Conservation (phyloP, 2,888 invertebrate genomes). For the Spisula subtruncata region DNA sequence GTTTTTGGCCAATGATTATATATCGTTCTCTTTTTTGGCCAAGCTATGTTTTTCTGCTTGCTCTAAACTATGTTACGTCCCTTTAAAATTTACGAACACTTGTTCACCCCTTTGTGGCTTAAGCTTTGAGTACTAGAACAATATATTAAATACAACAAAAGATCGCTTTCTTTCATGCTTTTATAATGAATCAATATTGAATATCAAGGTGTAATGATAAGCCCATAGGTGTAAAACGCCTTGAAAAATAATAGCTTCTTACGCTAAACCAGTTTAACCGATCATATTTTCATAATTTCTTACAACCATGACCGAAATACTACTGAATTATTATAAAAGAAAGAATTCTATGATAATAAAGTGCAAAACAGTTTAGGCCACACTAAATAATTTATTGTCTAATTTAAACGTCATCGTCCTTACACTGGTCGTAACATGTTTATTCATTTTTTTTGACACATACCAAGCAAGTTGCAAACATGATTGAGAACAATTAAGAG, state of each 20-base stretch:
- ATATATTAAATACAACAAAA: constrained; percentile 15
- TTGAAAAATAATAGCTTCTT: background rate
- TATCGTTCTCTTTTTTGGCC: no score
- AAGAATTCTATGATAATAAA: background rate
- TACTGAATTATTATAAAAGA: background rate
- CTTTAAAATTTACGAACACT: background rate
- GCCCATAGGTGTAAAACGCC: background rate
- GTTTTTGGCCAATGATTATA: no score
- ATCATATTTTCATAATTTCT: background rate
- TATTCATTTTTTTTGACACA: no score
- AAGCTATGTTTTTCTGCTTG: background rate
- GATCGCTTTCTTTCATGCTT: background rate
- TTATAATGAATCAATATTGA: background rate
- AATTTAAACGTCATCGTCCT: no score
- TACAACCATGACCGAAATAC: background rate
- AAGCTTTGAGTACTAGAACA: constrained; percentile 2
- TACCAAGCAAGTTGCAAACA: no score
- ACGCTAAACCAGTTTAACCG: background rate
- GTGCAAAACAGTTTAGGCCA: background rate
- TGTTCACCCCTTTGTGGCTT: background rate
- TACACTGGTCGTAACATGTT: no score
- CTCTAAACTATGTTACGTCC: background rate
- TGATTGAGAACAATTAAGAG: no score
- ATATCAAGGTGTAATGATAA: constrained; percentile 19
- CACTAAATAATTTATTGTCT: no score